phyloP scores from a whole-genome alignment of 2,888 invertebrate genomes.

The Hyposoter dolosus region DNA sequence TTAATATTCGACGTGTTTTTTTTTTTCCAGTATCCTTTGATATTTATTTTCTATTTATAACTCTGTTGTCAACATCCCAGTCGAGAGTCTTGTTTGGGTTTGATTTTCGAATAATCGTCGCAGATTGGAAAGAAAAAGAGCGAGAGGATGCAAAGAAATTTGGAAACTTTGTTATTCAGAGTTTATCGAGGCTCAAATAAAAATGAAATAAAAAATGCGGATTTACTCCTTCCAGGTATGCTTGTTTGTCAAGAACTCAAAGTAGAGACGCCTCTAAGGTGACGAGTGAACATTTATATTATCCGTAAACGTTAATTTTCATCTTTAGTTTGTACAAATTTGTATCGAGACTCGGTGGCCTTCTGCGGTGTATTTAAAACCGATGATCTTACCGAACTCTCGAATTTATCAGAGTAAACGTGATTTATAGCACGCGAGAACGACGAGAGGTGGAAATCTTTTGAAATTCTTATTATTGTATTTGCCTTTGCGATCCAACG shows the following conservation, averaged over 20 bases:
- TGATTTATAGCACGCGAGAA: not conserved
- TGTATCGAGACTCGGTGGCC: not conserved
- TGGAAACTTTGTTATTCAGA: conserved; percentile 11
- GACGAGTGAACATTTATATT: conserved; percentile 69
- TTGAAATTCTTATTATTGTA: not conserved
- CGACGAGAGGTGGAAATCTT: not conserved
- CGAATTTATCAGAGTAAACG: conserved; percentile 34
- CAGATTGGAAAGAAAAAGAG: conserved; percentile 21
- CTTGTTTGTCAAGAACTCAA: conserved; percentile 76
- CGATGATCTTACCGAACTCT: conserved; percentile 23
- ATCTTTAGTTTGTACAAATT: not conserved
- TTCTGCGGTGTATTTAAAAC: not conserved
- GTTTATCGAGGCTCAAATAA: not conserved
- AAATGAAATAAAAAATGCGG: conserved; percentile 47
- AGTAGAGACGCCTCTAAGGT: conserved; percentile 75
- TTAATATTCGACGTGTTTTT: conserved; percentile 33
- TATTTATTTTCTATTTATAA: conserved; percentile 49
- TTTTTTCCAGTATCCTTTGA: not conserved
- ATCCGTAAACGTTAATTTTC: not conserved
- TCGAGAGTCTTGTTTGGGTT: conserved; percentile 22
- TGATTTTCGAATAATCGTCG: conserved; percentile 8
- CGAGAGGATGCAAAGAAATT: conserved; percentile 14
- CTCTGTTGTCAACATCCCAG: conserved; percentile 12
- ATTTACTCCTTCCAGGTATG: conserved; percentile 79
- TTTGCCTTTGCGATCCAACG: conserved; percentile 5